A percentile compares a stretch with the other conserved stretches of the same genome.
Evolutionary conservation across 2,797 vertebrate species (phyloP).

Genomic region (Leucoraja ocellata): DNA sequence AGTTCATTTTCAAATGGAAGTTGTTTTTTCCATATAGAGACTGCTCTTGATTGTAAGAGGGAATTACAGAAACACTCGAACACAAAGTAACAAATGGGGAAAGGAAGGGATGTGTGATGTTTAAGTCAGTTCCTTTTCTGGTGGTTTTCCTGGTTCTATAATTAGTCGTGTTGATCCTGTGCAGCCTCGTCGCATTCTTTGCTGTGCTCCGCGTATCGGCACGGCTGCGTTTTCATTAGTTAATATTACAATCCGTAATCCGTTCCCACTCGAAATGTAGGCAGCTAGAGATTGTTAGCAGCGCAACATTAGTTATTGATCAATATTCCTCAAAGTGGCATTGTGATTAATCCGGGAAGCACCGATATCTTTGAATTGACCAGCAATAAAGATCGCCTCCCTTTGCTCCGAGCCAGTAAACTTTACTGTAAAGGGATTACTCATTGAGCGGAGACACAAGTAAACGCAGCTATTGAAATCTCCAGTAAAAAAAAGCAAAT

Average conservation of each 20-base stretch:
- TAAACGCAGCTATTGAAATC: no score
- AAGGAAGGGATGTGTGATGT: not conserved
- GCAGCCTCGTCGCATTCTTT: not conserved
- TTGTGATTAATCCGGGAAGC: not conserved
- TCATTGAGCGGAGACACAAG: no score
- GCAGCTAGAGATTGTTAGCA: not conserved
- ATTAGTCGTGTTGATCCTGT: not conserved
- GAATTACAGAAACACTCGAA: not conserved
- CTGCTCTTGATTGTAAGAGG: not conserved
- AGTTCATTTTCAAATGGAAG: not conserved
- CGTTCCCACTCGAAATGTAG: not conserved
- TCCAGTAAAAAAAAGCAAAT: no score
- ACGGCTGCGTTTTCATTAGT: not conserved
- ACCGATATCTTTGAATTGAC: not conserved
- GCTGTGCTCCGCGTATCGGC: not conserved
- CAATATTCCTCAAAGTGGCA: not conserved
- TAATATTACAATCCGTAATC: not conserved
- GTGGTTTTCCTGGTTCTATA: not conserved
- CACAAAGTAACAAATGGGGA: not conserved
- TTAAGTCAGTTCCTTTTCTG: not conserved
- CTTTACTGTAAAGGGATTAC: no score
- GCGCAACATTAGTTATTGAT: no score
- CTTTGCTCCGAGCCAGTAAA: not conserved
- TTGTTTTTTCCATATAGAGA: not conserved
- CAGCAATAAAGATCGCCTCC: not conserved